phyloP scores from a whole-genome alignment of 2,113 vertebrate species.

The Dicerorhinus sumatrensis region DNA sequence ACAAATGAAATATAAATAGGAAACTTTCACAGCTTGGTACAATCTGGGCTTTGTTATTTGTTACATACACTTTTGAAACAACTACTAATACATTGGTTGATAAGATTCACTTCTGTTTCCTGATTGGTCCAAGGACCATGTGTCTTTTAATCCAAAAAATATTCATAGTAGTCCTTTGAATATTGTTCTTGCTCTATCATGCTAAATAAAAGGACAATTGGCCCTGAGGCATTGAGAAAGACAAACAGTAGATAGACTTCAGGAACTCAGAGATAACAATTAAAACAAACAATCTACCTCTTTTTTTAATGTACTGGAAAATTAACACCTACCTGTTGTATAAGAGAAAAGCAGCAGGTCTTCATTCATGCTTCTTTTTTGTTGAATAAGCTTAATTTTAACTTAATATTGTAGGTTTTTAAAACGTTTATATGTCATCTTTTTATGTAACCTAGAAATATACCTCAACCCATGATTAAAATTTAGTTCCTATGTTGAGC shows the following conservation, averaged over 20 bases:
- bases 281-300: not conserved
- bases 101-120: conserved; percentile 4
- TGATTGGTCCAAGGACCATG: not conserved
- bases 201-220: not conserved
- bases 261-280: not conserved
- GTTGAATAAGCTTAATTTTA: not conserved
- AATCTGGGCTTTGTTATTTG: not conserved
- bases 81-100: not conserved
- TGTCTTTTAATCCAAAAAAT: conserved; percentile 3
- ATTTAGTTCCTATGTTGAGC: not conserved
- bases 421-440: not conserved
- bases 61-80: not conserved
- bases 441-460: not conserved
- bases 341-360: not conserved
- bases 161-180: not conserved
- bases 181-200: not conserved
- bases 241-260: not conserved
- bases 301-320: not conserved
- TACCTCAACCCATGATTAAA: not conserved
- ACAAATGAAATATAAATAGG: not conserved
- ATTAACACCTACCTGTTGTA: conserved; percentile 27
- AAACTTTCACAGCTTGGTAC: not conserved
- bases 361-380: not conserved
- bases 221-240: not conserved
- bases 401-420: not conserved